Evolutionary conservation across 2,113 vertebrate species (phyloP), one percentile per base, ranked within the genome.

Genomic region (Cyphomyrus discorhynchus): DNA sequence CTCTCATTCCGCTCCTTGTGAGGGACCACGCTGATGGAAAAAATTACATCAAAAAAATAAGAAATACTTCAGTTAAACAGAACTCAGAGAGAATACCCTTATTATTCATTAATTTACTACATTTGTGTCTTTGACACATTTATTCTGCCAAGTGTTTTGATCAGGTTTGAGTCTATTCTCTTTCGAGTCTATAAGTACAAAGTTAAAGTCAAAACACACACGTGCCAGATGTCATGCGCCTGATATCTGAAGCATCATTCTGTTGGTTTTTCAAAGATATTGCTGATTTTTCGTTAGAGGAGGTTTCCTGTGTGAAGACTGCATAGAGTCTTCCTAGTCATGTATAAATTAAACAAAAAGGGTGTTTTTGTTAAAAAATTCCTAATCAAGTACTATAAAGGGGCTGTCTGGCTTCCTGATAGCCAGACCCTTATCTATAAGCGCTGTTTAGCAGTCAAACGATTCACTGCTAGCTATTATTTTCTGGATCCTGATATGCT

Each of bases 1-100:
- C 92, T 92, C 91, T 86, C 66, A 86, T 93, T 94, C 93, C 10
- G 58, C 2, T 39, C 46, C 70, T 27, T 90, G 42, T n/a, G 86
- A 11, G 8, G 89, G 92, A 92, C 92, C 87, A 83, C 91, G 90
- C 91, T 89, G 93, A 93, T 95, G 93, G 92, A 95, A 94, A 92
- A 94, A 95, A 96, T 96, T 21, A 56, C 19, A 21, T 56, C 19
- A 50, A 47, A 35, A 52, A 86, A 52, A 53, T 13, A 52, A 50
- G 27, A 49, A 86, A 86, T 15, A 3, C 11, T 35, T 87, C 5
- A 15, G 24, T 17, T 53, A 52, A 87, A 39, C 50, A 9, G 31
- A 52, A 53, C 50, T 39, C n/a, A 42, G 50, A 39, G 1, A 87
- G 50, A 53, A 86, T 50, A 86, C n/a, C 50, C 74, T 19, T 5